Evolutionary conservation across 2,113 vertebrate species (phyloP), one percentile per base, ranked within the genome.

Genomic region (Pseudopipra pipra): DNA sequence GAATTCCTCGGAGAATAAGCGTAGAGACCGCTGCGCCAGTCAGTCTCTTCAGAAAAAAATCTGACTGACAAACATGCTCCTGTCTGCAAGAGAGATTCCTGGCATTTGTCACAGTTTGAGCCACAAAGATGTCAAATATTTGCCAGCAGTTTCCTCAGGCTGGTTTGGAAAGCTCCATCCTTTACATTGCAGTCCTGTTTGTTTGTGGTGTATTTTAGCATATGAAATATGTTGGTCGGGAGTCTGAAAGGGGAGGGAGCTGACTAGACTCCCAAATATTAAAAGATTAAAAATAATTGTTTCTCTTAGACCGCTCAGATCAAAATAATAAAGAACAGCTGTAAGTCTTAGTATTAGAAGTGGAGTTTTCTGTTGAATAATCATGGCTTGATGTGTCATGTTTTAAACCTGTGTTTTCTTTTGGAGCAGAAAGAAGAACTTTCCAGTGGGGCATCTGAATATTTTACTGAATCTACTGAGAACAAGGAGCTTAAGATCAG

Each of bases 381-480:
- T 87, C 61, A 58, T 81, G 96, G 80, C 88, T 95, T 96, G 90
- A 92, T 95, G 87, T 91, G 96, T 94, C 86, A 41, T 73, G 90
- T 92, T 94, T 95, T 95, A 97, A 97, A 97, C 83, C 65, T 96
- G 87, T 97, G 28, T 97, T 97, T 95, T 98, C 93, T 98, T 98
- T 97, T 93, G 89, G 73, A 97, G 61, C 96, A 98, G 98, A 92
- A 87, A 76, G 97, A 97, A 95, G 89, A 95, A 75, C 55, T 94
- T 95, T 81, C 95, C 86, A 97, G 30, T 87, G 98, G 96, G 97
- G 95, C 70, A 6, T 99, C 98, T 43, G 98, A 98, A 97, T 99
- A 99, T 98, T 99, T 98, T 98, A 97, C 98, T 95, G 97, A 95
- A 67, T 91, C 86, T 90, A 82, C 79, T 25, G 92, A 96, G 94